Conservation (phyloP, 2,888 invertebrate genomes). For the Syrista parreyssii region DNA sequence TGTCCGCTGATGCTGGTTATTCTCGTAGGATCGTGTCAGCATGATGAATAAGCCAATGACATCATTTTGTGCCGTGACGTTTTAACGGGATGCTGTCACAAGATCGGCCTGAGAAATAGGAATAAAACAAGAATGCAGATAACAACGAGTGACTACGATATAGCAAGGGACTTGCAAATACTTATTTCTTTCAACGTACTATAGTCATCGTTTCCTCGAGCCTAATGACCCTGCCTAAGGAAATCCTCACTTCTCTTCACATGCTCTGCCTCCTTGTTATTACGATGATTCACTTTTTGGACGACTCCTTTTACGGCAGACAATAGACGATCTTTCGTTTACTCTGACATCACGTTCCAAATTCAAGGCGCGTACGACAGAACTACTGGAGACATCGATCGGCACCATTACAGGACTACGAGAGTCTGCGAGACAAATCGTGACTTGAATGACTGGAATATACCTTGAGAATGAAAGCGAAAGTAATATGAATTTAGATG, state of each 20-base stretch:
- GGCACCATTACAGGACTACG: neutral
- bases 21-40: neutral
- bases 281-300: neutral
- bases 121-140: neutral
- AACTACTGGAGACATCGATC: neutral
- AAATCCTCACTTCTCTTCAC: neutral
- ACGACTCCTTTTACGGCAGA: neutral
- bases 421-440: neutral
- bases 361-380: neutral
- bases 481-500: neutral
- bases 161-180: neutral
- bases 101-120: neutral
- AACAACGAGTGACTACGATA: neutral
- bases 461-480: neutral
- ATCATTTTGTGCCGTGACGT: neutral
- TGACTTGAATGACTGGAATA: neutral
- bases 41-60: slow-evolving; percentile 1
- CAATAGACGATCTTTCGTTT: neutral
- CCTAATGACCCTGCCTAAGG: neutral
- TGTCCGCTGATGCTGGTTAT: neutral
- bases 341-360: neutral
- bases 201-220: slow-evolving; percentile 11
- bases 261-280: slow-evolving; percentile 6
- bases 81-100: neutral
- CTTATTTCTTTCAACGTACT: neutral